Conservation (phyloP, 2,797 vertebrate species). For the Megaceryle alcyon region DNA sequence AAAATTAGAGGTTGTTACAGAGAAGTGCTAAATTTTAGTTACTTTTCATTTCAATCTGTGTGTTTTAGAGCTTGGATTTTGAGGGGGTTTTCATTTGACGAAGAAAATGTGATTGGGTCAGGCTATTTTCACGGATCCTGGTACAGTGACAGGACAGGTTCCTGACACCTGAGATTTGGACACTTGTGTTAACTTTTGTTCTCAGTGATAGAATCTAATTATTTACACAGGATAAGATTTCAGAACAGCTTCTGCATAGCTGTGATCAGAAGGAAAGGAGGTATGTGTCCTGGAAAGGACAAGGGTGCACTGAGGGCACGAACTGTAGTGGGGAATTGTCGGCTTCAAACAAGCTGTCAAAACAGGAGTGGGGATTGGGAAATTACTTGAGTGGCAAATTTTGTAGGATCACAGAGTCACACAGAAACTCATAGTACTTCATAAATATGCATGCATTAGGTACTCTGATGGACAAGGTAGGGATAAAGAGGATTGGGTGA, state of each 20-base stretch:
- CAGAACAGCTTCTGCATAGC: not conserved
- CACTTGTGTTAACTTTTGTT: not conserved
- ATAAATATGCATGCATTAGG: not conserved
- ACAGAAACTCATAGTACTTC: not conserved
- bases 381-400: not conserved
- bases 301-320: not conserved
- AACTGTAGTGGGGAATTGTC: not conserved
- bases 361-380: not conserved
- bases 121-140: not conserved
- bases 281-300: not conserved
- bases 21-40: not conserved
- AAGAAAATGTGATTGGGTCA: not conserved
- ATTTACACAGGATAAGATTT: not conserved
- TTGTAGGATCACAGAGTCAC: not conserved
- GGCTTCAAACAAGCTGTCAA: slow-evolving; percentile 17
- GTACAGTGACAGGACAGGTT: not conserved
- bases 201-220: not conserved
- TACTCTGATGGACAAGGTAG: not conserved
- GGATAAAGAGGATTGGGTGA: not conserved
- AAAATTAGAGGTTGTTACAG: not conserved
- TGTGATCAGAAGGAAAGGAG: not conserved
- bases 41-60: not conserved
- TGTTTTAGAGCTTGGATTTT: not conserved
- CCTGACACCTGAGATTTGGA: not conserved
- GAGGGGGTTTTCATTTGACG: not conserved